These are phyloP conservation scores for Cydia amplana DNA, from an alignment of 1,140 invertebrate genomes.

Conservation along the genomic window DNA sequence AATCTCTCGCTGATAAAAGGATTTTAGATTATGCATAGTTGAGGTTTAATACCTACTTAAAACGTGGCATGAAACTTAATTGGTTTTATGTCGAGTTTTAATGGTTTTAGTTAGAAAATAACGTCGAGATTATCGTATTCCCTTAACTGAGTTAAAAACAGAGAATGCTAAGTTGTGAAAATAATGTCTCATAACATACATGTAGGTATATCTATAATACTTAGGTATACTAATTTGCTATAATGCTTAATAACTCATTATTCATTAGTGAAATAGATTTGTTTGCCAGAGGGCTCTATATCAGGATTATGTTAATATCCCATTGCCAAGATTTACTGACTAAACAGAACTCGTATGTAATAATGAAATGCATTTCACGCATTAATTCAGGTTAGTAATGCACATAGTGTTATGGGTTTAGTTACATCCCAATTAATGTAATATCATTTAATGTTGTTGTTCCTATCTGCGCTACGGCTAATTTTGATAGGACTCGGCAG, in stretches of 20 bases:
- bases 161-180: not conserved
- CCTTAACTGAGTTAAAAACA: not conserved
- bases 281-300: conserved; percentile 2
- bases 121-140: not conserved
- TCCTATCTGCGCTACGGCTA: too few species aligned
- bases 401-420: not conserved
- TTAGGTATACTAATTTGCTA: too few species aligned
- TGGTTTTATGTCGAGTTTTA: not conserved
- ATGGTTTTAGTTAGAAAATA: not conserved
- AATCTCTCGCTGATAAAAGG: conserved; percentile 27
- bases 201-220: too few species aligned
- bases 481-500: too few species aligned
- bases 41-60: not conserved
- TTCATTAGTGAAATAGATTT: conserved; percentile 3
- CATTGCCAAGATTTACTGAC: conserved; percentile 22
- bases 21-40: conserved; percentile 12
- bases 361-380: conserved; percentile 14
- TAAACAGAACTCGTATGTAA: conserved; percentile 25
- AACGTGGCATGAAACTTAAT: conserved; percentile 2
- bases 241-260: too few species aligned
- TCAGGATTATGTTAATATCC: conserved; percentile 30
- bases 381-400: conserved; percentile 7
- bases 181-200: not conserved
- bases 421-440: not conserved
- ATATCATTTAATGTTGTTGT: not conserved